These are phyloP conservation scores for Petrocephalus microphthalmus DNA, from an alignment of 2,113 vertebrate species.

Conservation along the genomic window DNA sequence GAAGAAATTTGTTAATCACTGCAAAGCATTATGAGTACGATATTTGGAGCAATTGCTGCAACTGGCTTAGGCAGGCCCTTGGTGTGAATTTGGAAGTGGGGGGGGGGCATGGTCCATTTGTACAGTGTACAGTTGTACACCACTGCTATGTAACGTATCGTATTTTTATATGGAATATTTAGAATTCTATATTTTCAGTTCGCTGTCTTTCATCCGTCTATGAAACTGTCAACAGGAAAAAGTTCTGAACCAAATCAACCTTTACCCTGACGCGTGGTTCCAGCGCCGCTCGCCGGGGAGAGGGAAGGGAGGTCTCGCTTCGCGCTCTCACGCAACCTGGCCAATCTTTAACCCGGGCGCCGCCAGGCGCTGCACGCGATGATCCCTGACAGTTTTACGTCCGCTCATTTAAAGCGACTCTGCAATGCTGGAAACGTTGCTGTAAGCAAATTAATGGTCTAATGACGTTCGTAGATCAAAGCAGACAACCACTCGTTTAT, in stretches of 20 bases:
- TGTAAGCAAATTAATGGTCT: background rate
- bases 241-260: constrained; percentile 42
- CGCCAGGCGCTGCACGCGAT: constrained; percentile 54
- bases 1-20: no score
- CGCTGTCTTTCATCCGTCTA: background rate
- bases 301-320: constrained; percentile 35
- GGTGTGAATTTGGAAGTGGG: no score
- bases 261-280: constrained; percentile 25
- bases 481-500: background rate
- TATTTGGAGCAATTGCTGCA: no score
- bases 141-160: background rate
- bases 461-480: background rate
- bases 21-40: no score
- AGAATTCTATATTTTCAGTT: background rate
- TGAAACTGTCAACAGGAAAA: background rate
- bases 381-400: constrained; percentile 40
- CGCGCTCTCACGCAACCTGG: constrained; percentile 67
- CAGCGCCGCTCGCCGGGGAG: constrained; percentile 43
- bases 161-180: background rate
- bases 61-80: no score
- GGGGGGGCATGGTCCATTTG: background rate
- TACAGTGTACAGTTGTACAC: no score
- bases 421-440: background rate
- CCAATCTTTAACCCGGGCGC: constrained; percentile 64
- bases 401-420: constrained; percentile 20